A percentile compares a stretch with the other conserved stretches of the same genome.
These are phyloP conservation scores for Helogale parvula DNA, from an alignment of 2,113 vertebrate species.

Conservation along the genomic window DNA sequence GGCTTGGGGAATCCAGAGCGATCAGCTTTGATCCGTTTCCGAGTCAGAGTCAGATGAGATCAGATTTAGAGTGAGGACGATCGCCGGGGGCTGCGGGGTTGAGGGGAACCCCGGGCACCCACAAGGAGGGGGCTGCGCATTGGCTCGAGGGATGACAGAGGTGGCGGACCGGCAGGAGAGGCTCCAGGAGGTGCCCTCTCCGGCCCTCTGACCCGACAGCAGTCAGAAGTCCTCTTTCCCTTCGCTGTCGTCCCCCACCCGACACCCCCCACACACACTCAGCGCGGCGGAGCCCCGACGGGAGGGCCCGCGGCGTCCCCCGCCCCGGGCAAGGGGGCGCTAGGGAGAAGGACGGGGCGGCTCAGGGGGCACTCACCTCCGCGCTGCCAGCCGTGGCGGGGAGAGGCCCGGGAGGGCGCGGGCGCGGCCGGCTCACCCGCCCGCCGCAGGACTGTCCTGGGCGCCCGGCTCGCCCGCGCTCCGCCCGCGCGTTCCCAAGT, in stretches of 20 bases:
- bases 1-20: neutral
- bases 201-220: neutral
- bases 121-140: neutral
- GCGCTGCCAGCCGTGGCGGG: slow-evolving; percentile 49
- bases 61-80: neutral
- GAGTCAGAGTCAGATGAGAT: neutral
- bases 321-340: neutral
- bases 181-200: neutral
- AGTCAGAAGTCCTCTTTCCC: neutral
- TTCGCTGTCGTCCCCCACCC: neutral
- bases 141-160: neutral
- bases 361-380: slow-evolving; percentile 68
- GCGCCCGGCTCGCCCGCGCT: slow-evolving; percentile 69
- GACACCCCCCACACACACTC: neutral
- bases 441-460: slow-evolving; percentile 59
- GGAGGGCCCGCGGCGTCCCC: neutral
- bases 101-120: neutral
- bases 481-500: slow-evolving; percentile 67
- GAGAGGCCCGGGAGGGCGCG: slow-evolving; percentile 61
- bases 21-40: neutral
- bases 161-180: neutral
- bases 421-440: slow-evolving; percentile 67
- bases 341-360: neutral
- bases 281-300: neutral
- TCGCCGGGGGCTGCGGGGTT: neutral